phyloP scores from a whole-genome alignment of 2,888 invertebrate species.

The Chironomus tentans region DNA sequence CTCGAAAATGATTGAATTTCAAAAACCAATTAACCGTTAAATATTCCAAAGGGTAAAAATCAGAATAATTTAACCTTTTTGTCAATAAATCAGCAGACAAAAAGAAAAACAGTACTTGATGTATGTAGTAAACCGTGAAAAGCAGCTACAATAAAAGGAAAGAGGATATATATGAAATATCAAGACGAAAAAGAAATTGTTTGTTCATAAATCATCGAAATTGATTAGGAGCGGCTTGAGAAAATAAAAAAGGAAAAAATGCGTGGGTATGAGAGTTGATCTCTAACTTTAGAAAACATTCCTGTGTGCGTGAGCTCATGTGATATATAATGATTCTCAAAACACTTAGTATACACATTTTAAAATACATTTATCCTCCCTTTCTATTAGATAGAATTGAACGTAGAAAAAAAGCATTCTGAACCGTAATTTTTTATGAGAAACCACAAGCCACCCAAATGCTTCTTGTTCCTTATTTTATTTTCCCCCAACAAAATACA shows the following conservation, averaged over 20 bases:
- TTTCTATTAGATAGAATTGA: too few species aligned
- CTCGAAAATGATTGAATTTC: too few species aligned
- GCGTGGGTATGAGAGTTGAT: background rate
- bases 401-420: background rate
- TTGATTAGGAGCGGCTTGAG: conserved; percentile 15
- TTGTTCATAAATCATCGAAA: conserved; percentile 24
- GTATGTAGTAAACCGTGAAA: too few species aligned
- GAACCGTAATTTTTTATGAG: background rate
- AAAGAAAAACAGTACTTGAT: too few species aligned
- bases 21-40: too few species aligned
- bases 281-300: background rate
- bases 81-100: background rate
- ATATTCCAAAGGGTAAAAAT: background rate
- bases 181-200: conserved; percentile 1
- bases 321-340: background rate
- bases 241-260: background rate
- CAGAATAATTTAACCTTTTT: background rate
- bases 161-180: background rate
- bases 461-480: background rate
- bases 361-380: too few species aligned
- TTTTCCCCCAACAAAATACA: background rate
- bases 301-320: background rate
- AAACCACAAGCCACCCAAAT: background rate
- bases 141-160: background rate
- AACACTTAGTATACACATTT: background rate